Percentiles rank a stretch among this genome's conserved stretches.
These are phyloP conservation scores for Dermochelys coriacea DNA, from an alignment of 2,797 vertebrate species.

Conservation along the genomic window DNA sequence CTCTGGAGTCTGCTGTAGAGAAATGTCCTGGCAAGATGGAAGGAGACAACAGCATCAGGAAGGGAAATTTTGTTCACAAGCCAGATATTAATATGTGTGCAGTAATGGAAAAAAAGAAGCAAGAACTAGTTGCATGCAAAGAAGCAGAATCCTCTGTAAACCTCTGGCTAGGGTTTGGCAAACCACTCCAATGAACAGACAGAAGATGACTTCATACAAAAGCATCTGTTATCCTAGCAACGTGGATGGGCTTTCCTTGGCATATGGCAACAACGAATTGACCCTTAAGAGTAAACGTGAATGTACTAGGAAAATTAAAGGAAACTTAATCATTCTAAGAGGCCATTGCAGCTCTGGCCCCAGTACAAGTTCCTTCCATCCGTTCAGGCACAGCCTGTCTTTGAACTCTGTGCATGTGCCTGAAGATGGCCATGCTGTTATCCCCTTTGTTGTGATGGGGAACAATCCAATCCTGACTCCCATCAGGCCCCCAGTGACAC, in stretches of 20 bases:
- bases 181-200: neutral
- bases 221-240: neutral
- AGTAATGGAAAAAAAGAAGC: neutral
- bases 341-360: neutral
- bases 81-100: neutral
- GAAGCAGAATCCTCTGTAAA: neutral
- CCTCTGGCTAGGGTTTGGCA: neutral
- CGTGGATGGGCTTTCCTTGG: neutral
- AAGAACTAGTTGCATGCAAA: neutral
- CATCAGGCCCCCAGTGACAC: neutral
- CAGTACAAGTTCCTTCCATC: neutral
- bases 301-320: neutral
- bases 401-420: neutral
- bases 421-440: neutral
- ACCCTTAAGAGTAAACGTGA: neutral
- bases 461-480: neutral
- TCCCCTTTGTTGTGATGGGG: neutral
- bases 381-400: neutral
- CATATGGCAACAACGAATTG: neutral
- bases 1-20: neutral
- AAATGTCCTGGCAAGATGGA: neutral
- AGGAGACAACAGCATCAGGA: neutral
- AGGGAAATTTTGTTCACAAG: neutral
- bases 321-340: neutral
- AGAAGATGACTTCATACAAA: no score